phyloP scores from a whole-genome alignment of 2,888 invertebrate species.

The Ceramica pisi region DNA sequence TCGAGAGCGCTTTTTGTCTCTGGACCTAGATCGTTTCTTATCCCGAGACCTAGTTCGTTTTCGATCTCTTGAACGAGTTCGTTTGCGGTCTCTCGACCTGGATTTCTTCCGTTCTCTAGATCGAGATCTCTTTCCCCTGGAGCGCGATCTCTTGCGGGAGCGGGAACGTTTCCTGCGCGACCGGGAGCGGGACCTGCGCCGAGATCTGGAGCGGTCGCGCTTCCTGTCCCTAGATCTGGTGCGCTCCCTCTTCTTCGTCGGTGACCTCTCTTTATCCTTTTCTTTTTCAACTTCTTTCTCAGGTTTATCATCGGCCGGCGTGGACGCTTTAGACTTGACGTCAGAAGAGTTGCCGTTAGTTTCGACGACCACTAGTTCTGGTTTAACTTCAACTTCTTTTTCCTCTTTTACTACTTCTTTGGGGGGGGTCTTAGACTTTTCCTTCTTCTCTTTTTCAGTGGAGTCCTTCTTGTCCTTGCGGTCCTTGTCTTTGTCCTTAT shows the following conservation, averaged over 20 bases:
- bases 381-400: conserved; percentile 76
- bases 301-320: conserved; percentile 78
- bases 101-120: conserved; percentile 91
- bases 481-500: conserved; percentile 71
- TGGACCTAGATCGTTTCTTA: conserved; percentile 87
- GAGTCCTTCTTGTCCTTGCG: conserved; percentile 81
- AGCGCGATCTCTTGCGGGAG: conserved; percentile 83
- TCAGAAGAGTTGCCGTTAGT: conserved; percentile 80
- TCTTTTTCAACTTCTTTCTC: conserved; percentile 66
- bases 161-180: conserved; percentile 88
- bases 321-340: conserved; percentile 79
- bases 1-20: conserved; percentile 84
- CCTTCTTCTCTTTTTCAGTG: conserved; percentile 76
- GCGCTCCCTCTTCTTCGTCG: conserved; percentile 85
- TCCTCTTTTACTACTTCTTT: conserved; percentile 79
- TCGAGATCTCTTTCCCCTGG: conserved; percentile 84
- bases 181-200: conserved; percentile 91
- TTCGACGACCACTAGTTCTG: conserved; percentile 71
- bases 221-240: conserved; percentile 87
- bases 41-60: conserved; percentile 87
- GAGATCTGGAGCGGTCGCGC: conserved; percentile 90
- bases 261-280: conserved; percentile 78
- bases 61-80: conserved; percentile 89
- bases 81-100: conserved; percentile 90
- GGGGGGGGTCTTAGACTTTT: conserved; percentile 81